Base-by-base conservation (phyloP, 2,888 invertebrate species). In the Torymus texanus region DNA sequence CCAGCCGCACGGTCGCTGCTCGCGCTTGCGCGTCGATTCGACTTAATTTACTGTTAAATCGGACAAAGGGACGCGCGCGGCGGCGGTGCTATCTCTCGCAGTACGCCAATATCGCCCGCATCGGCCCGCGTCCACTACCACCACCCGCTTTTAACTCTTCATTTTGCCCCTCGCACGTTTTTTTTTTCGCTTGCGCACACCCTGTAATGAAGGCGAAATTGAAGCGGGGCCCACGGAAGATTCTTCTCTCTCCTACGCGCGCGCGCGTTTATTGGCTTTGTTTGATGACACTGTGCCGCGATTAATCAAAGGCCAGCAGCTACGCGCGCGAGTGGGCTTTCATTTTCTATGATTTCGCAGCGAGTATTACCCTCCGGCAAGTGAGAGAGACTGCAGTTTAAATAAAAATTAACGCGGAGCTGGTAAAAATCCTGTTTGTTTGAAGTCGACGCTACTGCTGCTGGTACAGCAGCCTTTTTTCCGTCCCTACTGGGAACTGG, bases 1-100 rank as follows among this genome's bases (percentile, higher is more conserved):
- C 84, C 50, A 59, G 29, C 73, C 29, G 24, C 13, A 29, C 10
- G 16, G n/a, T 14, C 84, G 85, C 84, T 63, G 21, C 21, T 21
- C 61, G 58, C 72, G 14, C n/a, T n/a, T n/a, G 29, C 29, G 29
- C 61, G 24, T 55, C 66, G 63, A 79, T 50, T 68, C 73, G 75
- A 75, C 75, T 81, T 78, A 81, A 81, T 81, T 78, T 78, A 72
- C 78, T 58, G 78, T 78, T 78, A 78, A 81, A 81, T 81, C 75
- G 72, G 56, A 81, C 78, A 78, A 81, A 81, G 75, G 78, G 78
- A 70, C 56, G n/a, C 29, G 18, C 41, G 18, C 41, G 41, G 12
- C 21, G 41, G 59, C 70, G 41, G 13, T 21, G 24, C 13, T 50
- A 13, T 56, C 18, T 29, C 41, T 21, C 21, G 21, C 21, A 21